Percentiles rank a stretch among this genome's conserved stretches.
Evolutionary conservation across 2,797 vertebrate species (phyloP).

Genomic region (Helarctos malayanus): DNA sequence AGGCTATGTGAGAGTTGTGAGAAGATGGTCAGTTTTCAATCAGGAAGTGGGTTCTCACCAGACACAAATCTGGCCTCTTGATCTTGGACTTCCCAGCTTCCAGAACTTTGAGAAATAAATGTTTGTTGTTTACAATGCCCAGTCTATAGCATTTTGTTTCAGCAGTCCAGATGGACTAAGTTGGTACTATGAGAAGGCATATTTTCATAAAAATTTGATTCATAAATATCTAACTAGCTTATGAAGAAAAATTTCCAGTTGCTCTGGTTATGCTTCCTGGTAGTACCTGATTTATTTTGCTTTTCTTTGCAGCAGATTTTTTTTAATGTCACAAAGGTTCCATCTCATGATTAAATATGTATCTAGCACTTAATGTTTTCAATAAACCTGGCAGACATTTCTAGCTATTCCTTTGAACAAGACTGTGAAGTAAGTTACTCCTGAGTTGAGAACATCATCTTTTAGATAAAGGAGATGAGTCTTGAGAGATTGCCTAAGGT

Average conservation of each 20-base stretch:
- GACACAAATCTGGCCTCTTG: neutral
- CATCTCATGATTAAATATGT: slow-evolving; percentile 47
- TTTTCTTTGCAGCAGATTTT: neutral
- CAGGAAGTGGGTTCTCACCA: neutral
- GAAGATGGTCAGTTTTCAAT: neutral
- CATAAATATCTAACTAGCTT: neutral
- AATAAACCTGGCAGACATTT: neutral
- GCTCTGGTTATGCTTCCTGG: neutral
- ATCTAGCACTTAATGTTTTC: slow-evolving; percentile 29
- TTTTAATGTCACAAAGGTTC: neutral
- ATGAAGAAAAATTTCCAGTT: neutral
- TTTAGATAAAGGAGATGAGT: slow-evolving; percentile 11
- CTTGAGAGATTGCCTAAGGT: slow-evolving; percentile 34
- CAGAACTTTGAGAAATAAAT: neutral
- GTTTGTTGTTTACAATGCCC: neutral
- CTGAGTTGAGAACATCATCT: neutral
- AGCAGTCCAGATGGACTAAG: neutral
- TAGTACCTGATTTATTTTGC: neutral
- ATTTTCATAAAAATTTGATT: neutral
- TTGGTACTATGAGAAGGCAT: neutral
- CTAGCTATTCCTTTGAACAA: slow-evolving; percentile 31
- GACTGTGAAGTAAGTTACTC: neutral
- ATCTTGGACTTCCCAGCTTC: neutral
- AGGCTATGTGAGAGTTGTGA: neutral
- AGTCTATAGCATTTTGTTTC: neutral